Base-by-base conservation (phyloP, 2,888 invertebrate genomes). In the Eupithecia insigniata region DNA sequence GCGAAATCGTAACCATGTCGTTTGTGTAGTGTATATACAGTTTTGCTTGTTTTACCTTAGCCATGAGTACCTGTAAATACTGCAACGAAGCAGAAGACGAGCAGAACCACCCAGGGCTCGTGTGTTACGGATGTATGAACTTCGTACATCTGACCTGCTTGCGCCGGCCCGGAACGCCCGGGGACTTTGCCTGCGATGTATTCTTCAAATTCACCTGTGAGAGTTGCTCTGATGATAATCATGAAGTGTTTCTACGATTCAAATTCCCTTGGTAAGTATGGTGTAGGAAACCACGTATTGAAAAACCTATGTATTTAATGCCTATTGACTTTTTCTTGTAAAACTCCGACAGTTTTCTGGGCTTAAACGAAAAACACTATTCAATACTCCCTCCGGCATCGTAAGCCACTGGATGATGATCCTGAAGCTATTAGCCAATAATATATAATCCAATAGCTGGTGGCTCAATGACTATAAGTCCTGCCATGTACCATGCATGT, bases 131-230 rank as follows among this genome's bases (percentile, higher is more conserved):
- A 43, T 97, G 97, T 82, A 84, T 91, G 8, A 87, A 89, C 76
- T 94, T 93, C 78, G 95, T 97, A 14, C 97, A 97, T 83, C 86
- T 96, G 22, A 89, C 92, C 32, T 97, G 97, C 83, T 89, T 97
- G 43, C 94, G 94, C 77, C 92, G 96, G 32, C 95, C 95, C 0
- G 95, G 96, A 14, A 96, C 97, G 0, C 97, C 97, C 0, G 96
- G 96, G 0, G 96, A 96, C 75, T 94, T 97, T 18, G 85, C 95
- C 0, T 96, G 97, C 14, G 97, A 97, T 92, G 95, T 97, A 5
- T 97, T 97, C 87, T 97, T 96, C 78, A 95, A 95, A 77, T 96
- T 96, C 73, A 95, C 95, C 2, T 97, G 97, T 81, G 87, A 91
- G 58, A 95, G 96, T 72, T 97, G 97, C 83, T 95, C 96, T 5